Conservation (phyloP, 2,113 vertebrate species). For the Aldabrachelys gigantea region DNA sequence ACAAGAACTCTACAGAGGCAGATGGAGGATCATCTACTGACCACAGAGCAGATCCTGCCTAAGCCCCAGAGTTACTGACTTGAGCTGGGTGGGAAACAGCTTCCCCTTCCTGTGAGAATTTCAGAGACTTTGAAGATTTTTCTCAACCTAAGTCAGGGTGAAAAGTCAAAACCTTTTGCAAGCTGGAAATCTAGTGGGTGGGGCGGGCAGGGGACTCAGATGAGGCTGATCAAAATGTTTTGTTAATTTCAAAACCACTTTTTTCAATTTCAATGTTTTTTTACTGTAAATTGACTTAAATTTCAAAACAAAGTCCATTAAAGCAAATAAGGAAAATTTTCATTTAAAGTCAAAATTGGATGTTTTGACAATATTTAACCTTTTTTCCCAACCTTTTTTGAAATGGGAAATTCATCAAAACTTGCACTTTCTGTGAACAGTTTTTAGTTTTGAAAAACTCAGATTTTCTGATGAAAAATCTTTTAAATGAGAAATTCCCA, state of each 20-base stretch:
- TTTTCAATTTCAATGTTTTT: neutral
- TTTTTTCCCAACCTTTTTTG: neutral
- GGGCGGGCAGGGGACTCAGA: neutral
- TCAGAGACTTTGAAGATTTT: neutral
- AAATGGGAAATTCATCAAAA: neutral
- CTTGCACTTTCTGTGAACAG: neutral
- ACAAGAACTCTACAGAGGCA: neutral
- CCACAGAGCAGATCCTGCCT: fast-evolving
- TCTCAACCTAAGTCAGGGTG: neutral
- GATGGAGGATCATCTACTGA: neutral
- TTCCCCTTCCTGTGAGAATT: neutral
- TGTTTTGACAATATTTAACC: slow-evolving; percentile 1
- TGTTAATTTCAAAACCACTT: neutral
- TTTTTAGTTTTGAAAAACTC: neutral
- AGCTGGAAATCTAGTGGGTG: neutral
- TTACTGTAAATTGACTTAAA: neutral
- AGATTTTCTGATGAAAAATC: neutral
- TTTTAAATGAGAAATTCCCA: neutral
- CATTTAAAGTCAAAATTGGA: neutral
- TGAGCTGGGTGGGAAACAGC: neutral
- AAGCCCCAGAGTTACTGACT: neutral
- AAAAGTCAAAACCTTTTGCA: neutral
- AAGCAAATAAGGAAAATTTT: neutral
- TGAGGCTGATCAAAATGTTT: fast-evolving
- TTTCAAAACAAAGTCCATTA: slow-evolving; percentile 14